A percentile compares a stretch with the other conserved stretches of the same genome.
Conservation (phyloP, 2,797 vertebrate genomes). For the Percopsis omiscomaycus region DNA sequence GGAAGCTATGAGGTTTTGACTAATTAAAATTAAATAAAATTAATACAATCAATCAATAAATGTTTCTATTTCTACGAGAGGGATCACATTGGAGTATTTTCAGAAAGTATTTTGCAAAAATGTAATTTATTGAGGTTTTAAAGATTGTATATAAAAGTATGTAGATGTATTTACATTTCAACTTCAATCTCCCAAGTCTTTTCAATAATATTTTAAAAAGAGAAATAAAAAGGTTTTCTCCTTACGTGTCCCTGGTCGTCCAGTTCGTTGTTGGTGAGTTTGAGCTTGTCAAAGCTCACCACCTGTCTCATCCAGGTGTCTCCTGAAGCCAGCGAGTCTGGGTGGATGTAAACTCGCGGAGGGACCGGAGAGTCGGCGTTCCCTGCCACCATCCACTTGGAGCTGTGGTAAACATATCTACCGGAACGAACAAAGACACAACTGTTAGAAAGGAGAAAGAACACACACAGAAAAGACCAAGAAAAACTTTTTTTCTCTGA, state of each 20-base stretch:
- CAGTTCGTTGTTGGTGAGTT: conserved; percentile 97
- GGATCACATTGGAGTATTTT: too few species aligned
- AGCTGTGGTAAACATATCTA: conserved; percentile 97
- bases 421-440: background rate
- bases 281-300: conserved; percentile 96
- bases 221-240: conserved; percentile 15
- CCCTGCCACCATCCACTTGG: conserved; percentile 98
- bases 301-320: conserved; percentile 99
- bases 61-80: too few species aligned
- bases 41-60: too few species aligned
- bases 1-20: too few species aligned
- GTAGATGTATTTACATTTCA: too few species aligned
- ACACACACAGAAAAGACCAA: background rate
- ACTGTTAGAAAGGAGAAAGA: background rate
- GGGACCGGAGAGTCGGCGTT: conserved; percentile 96
- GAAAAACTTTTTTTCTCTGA: background rate
- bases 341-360: conserved; percentile 93
- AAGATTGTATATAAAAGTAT: too few species aligned
- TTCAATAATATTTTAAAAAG: background rate
- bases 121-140: too few species aligned
- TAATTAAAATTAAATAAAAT: too few species aligned
- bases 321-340: conserved; percentile 93
- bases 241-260: conserved; percentile 97
- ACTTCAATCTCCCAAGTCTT: too few species aligned
- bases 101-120: too few species aligned